Evolutionary conservation across 2,797 vertebrate genomes (phyloP).

Genomic region (Dicrostonyx torquatus): DNA sequence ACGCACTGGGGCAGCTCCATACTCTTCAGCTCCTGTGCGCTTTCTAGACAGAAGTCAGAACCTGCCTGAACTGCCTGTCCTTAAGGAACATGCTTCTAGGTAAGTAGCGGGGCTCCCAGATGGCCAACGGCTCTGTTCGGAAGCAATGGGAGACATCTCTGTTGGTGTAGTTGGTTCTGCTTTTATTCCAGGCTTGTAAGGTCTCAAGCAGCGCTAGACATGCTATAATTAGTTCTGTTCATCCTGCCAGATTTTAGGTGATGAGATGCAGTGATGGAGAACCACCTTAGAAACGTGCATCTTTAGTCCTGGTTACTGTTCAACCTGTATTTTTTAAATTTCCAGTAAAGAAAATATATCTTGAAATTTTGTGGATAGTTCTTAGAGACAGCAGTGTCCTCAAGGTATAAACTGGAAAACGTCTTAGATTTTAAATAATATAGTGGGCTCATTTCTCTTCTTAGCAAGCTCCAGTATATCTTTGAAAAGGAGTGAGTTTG

Average conservation of each 20-base stretch:
- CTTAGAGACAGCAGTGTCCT: not conserved
- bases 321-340: not conserved
- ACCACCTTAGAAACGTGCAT: conserved; percentile 7
- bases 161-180: conserved; percentile 40
- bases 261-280: conserved; percentile 17
- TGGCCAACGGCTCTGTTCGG: not conserved
- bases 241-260: conserved; percentile 24
- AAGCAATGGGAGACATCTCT: not conserved
- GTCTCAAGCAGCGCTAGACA: not conserved
- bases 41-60: conserved; percentile 73
- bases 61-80: conserved; percentile 73
- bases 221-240: conserved; percentile 46
- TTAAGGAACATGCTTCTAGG: conserved; percentile 87
- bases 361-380: conserved; percentile 25
- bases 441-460: not conserved
- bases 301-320: not conserved
- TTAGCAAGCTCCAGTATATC: conserved; percentile 46
- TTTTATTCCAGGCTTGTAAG: conserved; percentile 57
- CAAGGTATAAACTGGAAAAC: conserved; percentile 19
- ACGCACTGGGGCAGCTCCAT: conserved; percentile 47
- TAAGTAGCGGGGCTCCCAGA: conserved; percentile 84
- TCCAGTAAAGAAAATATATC: not conserved
- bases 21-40: conserved; percentile 48
- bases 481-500: conserved; percentile 2
- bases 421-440: conserved; percentile 22